These are phyloP conservation scores for Condylura cristata DNA, from an alignment of 2,113 vertebrate species.

Conservation along the genomic window DNA sequence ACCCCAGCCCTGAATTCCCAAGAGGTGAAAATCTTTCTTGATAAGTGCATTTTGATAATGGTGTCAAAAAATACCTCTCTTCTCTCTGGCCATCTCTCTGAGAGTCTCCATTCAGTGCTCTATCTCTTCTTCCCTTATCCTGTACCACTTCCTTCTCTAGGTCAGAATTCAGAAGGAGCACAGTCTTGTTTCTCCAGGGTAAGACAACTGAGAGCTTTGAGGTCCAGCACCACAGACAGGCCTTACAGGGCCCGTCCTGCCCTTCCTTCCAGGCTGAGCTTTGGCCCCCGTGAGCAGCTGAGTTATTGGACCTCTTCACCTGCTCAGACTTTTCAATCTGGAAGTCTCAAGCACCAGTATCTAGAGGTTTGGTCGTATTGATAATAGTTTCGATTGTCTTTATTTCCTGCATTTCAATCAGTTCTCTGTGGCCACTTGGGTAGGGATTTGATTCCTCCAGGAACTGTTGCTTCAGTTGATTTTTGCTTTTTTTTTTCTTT, in stretches of 20 bases:
- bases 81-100: background rate
- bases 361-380: too few relatives aligned
- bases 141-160: background rate
- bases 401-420: background rate
- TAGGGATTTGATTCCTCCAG: background rate
- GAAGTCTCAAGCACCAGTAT: background rate
- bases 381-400: background rate
- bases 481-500: background rate
- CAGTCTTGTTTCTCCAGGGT: background rate
- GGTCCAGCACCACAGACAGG: background rate
- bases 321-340: background rate
- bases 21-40: background rate
- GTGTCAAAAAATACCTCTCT: background rate
- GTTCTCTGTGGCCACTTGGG: background rate
- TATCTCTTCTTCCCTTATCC: background rate
- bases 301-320: background rate
- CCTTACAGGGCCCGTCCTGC: fast-evolving
- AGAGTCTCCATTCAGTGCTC: background rate
- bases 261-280: background rate
- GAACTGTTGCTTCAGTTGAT: background rate
- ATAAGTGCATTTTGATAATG: background rate
- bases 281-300: fast-evolving
- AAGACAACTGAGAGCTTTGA: too few relatives aligned
- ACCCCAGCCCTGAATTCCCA: background rate
- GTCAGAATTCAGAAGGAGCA: too few relatives aligned